Evolutionary conservation across 2,797 vertebrate genomes (phyloP).

Genomic region (Acridotheres tristis): DNA sequence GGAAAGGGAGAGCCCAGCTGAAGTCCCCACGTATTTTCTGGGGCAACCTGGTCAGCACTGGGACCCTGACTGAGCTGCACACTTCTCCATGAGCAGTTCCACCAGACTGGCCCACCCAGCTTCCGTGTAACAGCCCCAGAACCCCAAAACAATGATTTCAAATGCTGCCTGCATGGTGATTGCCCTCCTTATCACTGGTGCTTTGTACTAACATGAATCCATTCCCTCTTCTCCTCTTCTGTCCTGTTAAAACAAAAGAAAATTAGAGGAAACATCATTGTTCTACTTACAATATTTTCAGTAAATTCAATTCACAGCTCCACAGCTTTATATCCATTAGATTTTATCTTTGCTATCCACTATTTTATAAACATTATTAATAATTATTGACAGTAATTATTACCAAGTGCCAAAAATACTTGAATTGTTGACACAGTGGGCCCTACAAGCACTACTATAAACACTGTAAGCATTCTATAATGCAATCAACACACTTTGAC

Average conservation of each 20-base stretch:
- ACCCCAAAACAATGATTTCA: not conserved
- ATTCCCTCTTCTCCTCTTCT: constrained; percentile 94
- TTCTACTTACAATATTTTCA: not conserved
- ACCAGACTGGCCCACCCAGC: not conserved
- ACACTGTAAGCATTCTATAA: not conserved
- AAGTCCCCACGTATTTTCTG: not conserved
- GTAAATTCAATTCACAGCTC: not conserved
- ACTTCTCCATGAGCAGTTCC: not conserved
- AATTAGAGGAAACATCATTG: not conserved
- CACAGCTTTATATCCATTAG: not conserved
- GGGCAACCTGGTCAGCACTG: not conserved
- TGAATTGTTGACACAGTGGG: not conserved
- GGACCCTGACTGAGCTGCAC: not conserved
- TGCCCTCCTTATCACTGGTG: not conserved
- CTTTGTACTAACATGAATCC: constrained; percentile 87
- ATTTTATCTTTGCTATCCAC: not conserved
- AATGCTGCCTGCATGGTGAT: not conserved
- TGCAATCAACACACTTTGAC: not conserved
- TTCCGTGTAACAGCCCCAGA: not conserved
- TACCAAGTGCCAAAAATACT: not conserved
- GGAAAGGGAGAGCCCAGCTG: not conserved
- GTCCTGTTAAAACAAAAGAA: constrained; percentile 80
- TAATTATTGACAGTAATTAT: not conserved
- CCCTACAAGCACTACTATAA: not conserved
- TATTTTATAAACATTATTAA: not conserved